These are phyloP conservation scores for Apantesis nais DNA, from an alignment of 2,888 invertebrate species.

Conservation along the genomic window DNA sequence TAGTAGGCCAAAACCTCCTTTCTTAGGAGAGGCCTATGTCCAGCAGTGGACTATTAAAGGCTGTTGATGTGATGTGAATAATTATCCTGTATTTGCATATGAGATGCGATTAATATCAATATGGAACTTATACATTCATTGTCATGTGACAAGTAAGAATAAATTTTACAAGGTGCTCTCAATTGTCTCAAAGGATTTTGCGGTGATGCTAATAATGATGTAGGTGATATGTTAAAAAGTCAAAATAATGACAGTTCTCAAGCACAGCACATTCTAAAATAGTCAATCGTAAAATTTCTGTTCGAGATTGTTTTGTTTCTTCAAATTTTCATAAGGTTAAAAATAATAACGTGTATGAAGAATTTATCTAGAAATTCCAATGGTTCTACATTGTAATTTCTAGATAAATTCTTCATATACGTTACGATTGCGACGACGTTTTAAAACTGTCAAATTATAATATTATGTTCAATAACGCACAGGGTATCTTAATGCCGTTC, in stretches of 20 bases:
- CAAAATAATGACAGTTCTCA: background rate
- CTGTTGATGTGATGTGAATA: too few relatives aligned
- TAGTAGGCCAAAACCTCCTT: too few relatives aligned
- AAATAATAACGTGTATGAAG: background rate
- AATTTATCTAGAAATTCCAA: too few relatives aligned
- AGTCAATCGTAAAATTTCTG: background rate
- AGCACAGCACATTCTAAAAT: background rate
- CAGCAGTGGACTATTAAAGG: too few relatives aligned
- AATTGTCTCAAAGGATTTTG: background rate
- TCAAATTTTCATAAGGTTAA: background rate
- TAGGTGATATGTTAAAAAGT: background rate
- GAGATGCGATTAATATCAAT: too few relatives aligned
- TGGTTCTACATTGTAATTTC: too few relatives aligned
- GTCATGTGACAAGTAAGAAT: background rate
- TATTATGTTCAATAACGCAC: background rate
- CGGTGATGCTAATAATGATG: background rate
- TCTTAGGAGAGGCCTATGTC: too few relatives aligned
- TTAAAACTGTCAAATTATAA: too few relatives aligned
- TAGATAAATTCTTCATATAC: background rate
- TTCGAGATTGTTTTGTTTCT: background rate
- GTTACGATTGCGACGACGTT: background rate
- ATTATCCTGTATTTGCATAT: background rate
- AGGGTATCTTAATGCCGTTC: background rate
- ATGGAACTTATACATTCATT: background rate
- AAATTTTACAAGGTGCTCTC: background rate